phyloP scores from a whole-genome alignment of 1,140 invertebrate genomes.

The Sarcophaga peregrina region DNA sequence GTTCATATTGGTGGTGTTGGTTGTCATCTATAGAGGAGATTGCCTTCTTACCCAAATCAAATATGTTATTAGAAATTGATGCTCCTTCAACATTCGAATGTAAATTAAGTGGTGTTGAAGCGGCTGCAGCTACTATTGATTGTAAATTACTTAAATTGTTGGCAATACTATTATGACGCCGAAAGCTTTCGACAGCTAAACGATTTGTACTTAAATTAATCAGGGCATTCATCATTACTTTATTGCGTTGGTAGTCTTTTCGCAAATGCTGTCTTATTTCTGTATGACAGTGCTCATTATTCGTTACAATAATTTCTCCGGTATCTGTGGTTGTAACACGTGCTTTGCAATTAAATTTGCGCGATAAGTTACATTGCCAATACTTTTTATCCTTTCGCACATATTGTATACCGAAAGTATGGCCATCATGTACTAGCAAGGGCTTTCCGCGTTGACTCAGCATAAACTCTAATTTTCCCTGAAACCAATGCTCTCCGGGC shows the following conservation, averaged over 20 bases:
- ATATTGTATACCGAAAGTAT: slow-evolving; percentile 66
- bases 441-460: slow-evolving; percentile 65
- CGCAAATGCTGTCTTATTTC: slow-evolving; percentile 65
- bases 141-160: slow-evolving; percentile 46
- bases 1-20: slow-evolving; percentile 22
- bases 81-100: slow-evolving; percentile 45
- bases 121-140: slow-evolving; percentile 23
- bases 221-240: slow-evolving; percentile 65
- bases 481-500: slow-evolving; percentile 65
- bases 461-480: slow-evolving; percentile 66
- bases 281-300: slow-evolving; percentile 66
- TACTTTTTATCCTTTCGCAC: slow-evolving; percentile 67
- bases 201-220: slow-evolving; percentile 58
- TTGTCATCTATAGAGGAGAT: not conserved
- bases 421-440: slow-evolving; percentile 64
- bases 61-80: not conserved
- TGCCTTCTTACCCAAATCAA: slow-evolving; percentile 21
- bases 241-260: slow-evolving; percentile 65
- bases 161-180: slow-evolving; percentile 49
- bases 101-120: slow-evolving; percentile 45
- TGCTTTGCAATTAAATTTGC: slow-evolving; percentile 66
- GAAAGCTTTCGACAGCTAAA: slow-evolving; percentile 47
- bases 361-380: slow-evolving; percentile 66
- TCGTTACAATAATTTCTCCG: slow-evolving; percentile 65
- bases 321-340: slow-evolving; percentile 66